phyloP scores from a whole-genome alignment of 2,113 vertebrate genomes.

The Rhabdornis inornatus region DNA sequence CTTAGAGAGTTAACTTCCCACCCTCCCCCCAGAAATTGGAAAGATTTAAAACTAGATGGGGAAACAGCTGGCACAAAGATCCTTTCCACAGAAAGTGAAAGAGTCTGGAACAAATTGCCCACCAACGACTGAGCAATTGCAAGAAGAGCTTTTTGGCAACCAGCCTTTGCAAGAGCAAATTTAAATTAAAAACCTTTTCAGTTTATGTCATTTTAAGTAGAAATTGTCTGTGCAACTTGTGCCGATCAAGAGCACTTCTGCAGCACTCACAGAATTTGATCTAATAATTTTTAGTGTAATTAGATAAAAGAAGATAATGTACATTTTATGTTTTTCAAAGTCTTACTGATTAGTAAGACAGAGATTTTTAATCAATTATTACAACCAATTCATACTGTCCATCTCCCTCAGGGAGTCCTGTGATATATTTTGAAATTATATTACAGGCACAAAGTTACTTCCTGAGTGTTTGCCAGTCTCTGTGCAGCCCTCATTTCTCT shows the following conservation, averaged over 20 bases:
- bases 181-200: conserved; percentile 10
- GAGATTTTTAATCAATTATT: background rate
- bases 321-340: background rate
- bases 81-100: background rate
- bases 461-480: background rate
- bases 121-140: background rate
- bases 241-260: background rate
- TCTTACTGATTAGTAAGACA: background rate
- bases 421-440: background rate
- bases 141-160: conserved; percentile 17
- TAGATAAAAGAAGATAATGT: background rate
- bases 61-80: background rate
- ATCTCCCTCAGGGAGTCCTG: background rate
- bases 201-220: background rate
- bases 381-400: background rate
- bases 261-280: background rate
- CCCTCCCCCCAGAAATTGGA: background rate
- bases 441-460: background rate
- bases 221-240: background rate
- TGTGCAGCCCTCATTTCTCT: background rate
- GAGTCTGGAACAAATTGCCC: background rate
- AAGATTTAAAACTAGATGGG: background rate
- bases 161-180: background rate
- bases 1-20: background rate
- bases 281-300: background rate